phyloP scores from a whole-genome alignment of 2,888 invertebrate genomes.

The Thelaira solivaga region DNA sequence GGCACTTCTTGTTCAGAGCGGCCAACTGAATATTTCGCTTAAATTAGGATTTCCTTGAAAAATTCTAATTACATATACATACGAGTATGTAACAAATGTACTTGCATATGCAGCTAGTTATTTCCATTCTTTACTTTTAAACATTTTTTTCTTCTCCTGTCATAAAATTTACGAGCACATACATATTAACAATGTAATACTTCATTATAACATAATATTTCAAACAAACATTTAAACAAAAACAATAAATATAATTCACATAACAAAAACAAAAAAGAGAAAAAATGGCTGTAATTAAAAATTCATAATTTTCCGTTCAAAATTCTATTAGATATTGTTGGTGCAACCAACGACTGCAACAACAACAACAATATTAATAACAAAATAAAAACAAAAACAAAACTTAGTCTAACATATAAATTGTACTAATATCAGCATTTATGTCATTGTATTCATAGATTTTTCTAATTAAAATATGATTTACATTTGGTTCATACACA shows the following conservation, averaged over 20 bases:
- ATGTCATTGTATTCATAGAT: slow-evolving; percentile 59
- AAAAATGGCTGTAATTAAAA: slow-evolving; percentile 50
- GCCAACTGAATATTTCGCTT: no score
- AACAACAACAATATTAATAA: slow-evolving; percentile 33
- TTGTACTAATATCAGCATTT: slow-evolving; percentile 54
- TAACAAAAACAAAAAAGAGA: not conserved
- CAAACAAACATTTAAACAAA: slow-evolving; percentile 24
- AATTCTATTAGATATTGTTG: slow-evolving; percentile 48
- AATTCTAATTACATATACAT: no score
- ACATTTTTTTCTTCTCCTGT: no score
- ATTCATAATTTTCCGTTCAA: slow-evolving; percentile 60
- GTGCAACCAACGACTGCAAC: not conserved
- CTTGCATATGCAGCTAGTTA: no score
- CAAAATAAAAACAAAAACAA: slow-evolving; percentile 34
- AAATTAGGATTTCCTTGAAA: no score
- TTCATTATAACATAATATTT: slow-evolving; percentile 30
- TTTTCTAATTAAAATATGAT: slow-evolving; percentile 63
- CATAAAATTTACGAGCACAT: no score
- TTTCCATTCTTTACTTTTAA: no score
- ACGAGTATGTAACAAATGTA: no score
- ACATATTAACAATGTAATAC: slow-evolving; percentile 20
- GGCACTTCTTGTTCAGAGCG: no score
- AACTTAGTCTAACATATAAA: slow-evolving; percentile 30
- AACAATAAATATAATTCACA: slow-evolving; percentile 43
- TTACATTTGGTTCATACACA: slow-evolving; percentile 60